Percentiles rank a stretch among this genome's conserved stretches.
Conservation (phyloP, 35 echinoderm and acorn worm genomes). For the Strongylocentrotus purpuratus region DNA sequence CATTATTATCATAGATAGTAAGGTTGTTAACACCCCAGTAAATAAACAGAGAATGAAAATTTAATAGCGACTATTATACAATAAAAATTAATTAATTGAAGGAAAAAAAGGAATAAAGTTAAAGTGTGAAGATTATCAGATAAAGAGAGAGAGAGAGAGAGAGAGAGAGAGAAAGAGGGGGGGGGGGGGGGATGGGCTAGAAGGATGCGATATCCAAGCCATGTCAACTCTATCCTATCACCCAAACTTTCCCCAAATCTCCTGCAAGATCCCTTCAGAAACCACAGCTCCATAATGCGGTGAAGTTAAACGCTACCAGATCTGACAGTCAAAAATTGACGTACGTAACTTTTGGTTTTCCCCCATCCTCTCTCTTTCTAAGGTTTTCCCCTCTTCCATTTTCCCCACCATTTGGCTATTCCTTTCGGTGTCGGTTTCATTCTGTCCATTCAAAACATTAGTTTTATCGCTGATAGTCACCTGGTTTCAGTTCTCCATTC, state of each 20-base stretch:
- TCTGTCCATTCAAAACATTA: neutral
- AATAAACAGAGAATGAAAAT: no score
- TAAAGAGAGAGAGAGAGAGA: neutral
- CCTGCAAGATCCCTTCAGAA: neutral
- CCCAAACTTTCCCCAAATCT: neutral
- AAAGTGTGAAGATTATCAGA: no score
- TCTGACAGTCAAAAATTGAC: neutral
- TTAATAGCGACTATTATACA: no score
- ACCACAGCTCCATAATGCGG: neutral
- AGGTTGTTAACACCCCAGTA: no score
- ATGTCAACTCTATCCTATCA: neutral
- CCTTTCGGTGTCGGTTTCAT: neutral
- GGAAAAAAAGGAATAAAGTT: no score
- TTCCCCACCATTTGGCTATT: neutral
- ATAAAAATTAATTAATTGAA: no score
- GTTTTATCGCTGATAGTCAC: neutral
- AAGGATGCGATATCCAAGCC: neutral
- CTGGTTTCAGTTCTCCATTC: neutral
- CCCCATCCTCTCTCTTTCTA: neutral
- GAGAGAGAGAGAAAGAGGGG: neutral
- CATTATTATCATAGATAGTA: no score
- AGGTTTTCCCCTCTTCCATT: neutral
- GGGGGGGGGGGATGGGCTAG: no score
- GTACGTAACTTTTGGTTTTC: neutral
- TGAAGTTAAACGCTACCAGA: neutral